Base-by-base conservation (phyloP, 2,113 vertebrate species). In the Montifringilla adamsi region DNA sequence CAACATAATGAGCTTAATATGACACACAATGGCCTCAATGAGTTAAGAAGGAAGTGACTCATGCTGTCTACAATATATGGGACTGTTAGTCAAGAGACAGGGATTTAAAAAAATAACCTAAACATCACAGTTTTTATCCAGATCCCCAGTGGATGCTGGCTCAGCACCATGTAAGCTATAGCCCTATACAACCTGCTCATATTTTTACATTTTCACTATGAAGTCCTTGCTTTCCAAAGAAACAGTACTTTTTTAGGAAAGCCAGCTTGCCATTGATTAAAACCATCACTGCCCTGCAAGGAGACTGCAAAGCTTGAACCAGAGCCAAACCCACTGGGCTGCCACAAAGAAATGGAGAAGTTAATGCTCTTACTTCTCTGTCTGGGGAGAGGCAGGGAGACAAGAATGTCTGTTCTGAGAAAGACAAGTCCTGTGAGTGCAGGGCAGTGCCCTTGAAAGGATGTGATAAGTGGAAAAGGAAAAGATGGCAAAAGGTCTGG, bases 1-100 rank as follows among this genome's bases (percentile, higher is more conserved):
- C 94, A 96, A 92, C 59, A 31, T 94, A 97, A 96, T 60, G 55
- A 89, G 77, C 41, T 86, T 96, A 93, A 78, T 77, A 81, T 16
- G 64, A 70, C 77, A 77, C n/a, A 81, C 68, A 90, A 10, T 52
- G 68, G 59, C 63, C 33, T 81, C 76, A 39, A 55, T 55, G 75
- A 93, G 84, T 66, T 76, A 87, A 79, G 18, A 92, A 43, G 92
- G 92, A 90, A 95, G 73, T 97, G 96, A 97, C 63, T 95, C 92
- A 95, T 52, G 46, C 72, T 94, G 39, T 81, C 90, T 92, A 84
- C 50, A 89, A 63, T 88, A 95, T 86, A 81, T 3, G 8, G 30
- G 60, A 77, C 60, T 85, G 26, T 68, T 70, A 81, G 53, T 77
- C 72, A 84, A 90, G 83, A 95, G 76, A 52, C 55, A 70, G 79